Conservation (phyloP, 1,140 invertebrate species). For the Dysdera silvatica region DNA sequence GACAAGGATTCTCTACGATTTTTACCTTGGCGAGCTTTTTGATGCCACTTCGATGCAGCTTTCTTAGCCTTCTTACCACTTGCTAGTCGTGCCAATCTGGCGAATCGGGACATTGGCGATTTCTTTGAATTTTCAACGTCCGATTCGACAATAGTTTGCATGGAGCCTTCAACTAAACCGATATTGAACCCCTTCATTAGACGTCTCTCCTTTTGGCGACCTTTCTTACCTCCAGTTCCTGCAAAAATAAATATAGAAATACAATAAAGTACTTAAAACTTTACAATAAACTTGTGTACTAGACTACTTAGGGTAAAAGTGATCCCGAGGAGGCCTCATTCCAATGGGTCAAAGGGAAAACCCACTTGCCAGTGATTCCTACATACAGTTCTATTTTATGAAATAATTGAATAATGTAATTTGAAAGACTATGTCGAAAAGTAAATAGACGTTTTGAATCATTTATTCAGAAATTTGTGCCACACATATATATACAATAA, state of each 20-base stretch:
- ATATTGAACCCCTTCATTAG: conserved; percentile 88
- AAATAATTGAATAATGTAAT: too few species aligned
- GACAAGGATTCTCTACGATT: conserved; percentile 31
- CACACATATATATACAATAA: too few species aligned
- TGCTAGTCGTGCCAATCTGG: conserved; percentile 32
- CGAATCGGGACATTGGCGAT: conserved; percentile 26
- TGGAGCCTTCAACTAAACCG: conserved; percentile 32
- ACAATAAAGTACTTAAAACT: background rate
- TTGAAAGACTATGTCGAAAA: too few species aligned
- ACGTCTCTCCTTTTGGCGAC: conserved; percentile 79
- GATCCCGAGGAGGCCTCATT: too few species aligned
- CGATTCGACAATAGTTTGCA: conserved; percentile 13
- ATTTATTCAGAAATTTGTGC: too few species aligned
- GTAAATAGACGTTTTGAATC: too few species aligned
- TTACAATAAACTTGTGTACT: too few species aligned
- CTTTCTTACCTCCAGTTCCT: conserved; percentile 85
- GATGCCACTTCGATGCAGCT: conserved; percentile 28
- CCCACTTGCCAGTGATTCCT: too few species aligned
- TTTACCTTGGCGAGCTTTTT: conserved; percentile 32
- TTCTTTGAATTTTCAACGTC: conserved; percentile 26
- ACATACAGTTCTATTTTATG: too few species aligned
- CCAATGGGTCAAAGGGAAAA: too few species aligned
- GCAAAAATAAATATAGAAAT: conserved; percentile 31
- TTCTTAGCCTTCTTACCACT: conserved; percentile 32
- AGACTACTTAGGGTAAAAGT: too few species aligned